Base-by-base conservation (phyloP, 2,797 vertebrate genomes). In the Aselliscus stoliczkanus region DNA sequence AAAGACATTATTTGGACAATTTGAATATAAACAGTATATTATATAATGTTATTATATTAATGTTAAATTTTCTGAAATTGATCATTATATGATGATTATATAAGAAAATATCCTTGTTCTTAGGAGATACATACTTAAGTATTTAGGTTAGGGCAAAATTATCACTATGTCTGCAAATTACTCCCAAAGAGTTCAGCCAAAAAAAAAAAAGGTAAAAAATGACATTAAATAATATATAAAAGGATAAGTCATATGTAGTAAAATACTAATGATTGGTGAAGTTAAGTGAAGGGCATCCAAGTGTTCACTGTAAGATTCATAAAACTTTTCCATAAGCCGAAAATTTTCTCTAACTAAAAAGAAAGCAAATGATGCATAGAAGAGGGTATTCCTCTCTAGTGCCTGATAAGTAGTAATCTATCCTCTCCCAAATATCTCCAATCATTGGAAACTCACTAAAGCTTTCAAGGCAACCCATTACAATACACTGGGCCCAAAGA, bases 101-200 rank as follows among this genome's bases (percentile, higher is more conserved):
- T 50, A 67, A 77, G 39, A 75, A 92, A 56, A 83, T 31, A 87
- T 14, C 39, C n/a, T 80, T 88, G 58, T 90, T 96, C 73, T 93
- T 80, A 90, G 50, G 42, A 92, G n/a, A 52, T 31, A 90, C 14
- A 81, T 15, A 73, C 9, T 47, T 3, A 80, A 65, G 3, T 58
- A 84, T 69, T 83, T 75, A 62, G 17, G 27, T 83, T 75, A 62
- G 17, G 27, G n/a, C 31, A 18, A 75, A 93, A 50, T 14, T 67
- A 70, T 64, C 50, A 86, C 14, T n/a, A 12, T 62, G 12, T 50
- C n/a, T 75, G 0, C 54, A 92, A 94, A 83, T 65, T 76, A 73
- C 11, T 92, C 62, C 64, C 39, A 89, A 72, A 70, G 13, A 58
- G 11, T 7, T 76, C 12, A 47, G 67, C 9, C 39, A 62, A 73